Base-by-base conservation (phyloP, 2,113 vertebrate genomes). In the Aptenodytes forsteri region DNA sequence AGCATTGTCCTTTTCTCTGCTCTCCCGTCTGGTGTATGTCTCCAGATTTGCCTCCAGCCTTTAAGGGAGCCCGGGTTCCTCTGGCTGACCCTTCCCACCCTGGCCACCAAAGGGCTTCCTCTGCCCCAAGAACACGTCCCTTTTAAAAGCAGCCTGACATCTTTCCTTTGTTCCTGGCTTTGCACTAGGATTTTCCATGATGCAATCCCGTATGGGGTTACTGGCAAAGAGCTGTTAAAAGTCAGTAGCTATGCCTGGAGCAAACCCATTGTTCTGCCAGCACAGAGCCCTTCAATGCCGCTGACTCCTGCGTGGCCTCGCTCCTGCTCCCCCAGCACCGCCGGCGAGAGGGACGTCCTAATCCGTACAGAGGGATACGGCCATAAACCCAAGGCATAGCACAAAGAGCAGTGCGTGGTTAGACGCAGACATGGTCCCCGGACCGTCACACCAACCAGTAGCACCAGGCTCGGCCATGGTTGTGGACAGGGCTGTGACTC, bases 171-270 rank as follows among this genome's bases (percentile, higher is more conserved):
- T 97, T 96, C 84, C 96, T 97, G 90, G 70, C 96, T 91, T 95
- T 96, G 96, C 87, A 90, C 93, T 97, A 96, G 96, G 93, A 97
- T 96, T 97, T 97, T 97, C 97, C 97, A 95, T 97, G 95, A 96
- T 97, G 96, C 95, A 97, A 97, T 91, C 96, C 95, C 21, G 75
- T 95, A 71, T 89, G 94, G 96, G 91, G 67, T 96, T 96, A 79
- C 95, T 97, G 97, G 96, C 93, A 96, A 76, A 88, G 91, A 95
- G 94, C 91, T 96, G 87, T 96, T 95, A 96, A 89, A 97, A 97
- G 95, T 97, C 96, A 95, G 95, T 97, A 96, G 95, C 96, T 97
- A 70, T 44, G 97, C 95, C 96, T 95, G 96, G 78, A 97, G 97
- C 95, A 91, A 97, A 85, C 91, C 95, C 95, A 97, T 97, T 97